Evolutionary conservation across 2,888 invertebrate genomes (phyloP).

Genomic region (Agrochola litura): DNA sequence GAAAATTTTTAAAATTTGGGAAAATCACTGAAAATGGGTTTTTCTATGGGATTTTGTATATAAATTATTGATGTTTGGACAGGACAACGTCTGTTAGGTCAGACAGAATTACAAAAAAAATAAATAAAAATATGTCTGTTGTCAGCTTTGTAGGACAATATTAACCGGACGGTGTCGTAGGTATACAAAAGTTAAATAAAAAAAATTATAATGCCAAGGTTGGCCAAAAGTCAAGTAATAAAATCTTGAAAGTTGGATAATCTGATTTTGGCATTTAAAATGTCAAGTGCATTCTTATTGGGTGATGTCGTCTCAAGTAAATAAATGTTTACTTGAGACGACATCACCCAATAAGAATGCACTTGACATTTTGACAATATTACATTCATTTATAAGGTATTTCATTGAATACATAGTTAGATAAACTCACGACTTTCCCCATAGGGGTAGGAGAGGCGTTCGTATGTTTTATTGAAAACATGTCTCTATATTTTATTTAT

Average conservation of each 20-base stretch:
- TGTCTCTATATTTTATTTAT: background rate
- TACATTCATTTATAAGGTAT: background rate
- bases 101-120: no score
- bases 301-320: conserved; percentile 5
- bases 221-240: conserved; percentile 6
- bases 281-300: conserved; percentile 38
- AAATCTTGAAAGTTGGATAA: conserved; percentile 31
- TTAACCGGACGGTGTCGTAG: background rate
- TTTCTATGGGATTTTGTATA: no score
- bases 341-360: no score
- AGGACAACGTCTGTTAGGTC: background rate
- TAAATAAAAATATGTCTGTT: background rate
- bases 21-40: background rate
- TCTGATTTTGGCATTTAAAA: conserved; percentile 36
- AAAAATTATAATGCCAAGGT: conserved; percentile 46
- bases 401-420: background rate
- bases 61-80: background rate
- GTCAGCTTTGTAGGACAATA: background rate
- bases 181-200: conserved; percentile 1
- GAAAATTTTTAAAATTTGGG: no score
- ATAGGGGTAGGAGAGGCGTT: no score
- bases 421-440: no score
- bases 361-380: background rate
- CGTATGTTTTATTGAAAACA: no score
- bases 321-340: no score